These are phyloP conservation scores for Boulengeromyrus knoepffleri DNA, from an alignment of 2,113 vertebrate genomes.

Conservation along the genomic window DNA sequence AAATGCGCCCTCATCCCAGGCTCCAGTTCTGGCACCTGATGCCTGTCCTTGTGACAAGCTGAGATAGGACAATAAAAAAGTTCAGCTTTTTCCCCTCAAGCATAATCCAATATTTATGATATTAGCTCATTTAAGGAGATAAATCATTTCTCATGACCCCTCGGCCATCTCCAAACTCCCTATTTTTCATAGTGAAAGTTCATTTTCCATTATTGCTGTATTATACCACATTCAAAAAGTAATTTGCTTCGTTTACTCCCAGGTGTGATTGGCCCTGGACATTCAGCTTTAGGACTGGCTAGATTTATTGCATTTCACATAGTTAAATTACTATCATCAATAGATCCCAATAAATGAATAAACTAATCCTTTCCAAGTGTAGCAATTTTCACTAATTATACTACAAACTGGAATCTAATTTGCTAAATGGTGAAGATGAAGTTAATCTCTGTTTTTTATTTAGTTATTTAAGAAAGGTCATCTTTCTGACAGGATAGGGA, in stretches of 20 bases:
- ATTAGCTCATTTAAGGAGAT: slow-evolving; percentile 25
- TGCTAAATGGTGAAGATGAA: neutral
- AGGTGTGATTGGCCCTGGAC: slow-evolving; percentile 23
- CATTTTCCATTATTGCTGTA: slow-evolving; percentile 29
- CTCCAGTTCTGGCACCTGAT: neutral
- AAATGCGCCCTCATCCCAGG: neutral
- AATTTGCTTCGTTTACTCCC: slow-evolving; percentile 21
- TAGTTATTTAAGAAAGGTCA: neutral
- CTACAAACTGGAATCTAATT: slow-evolving; percentile 10
- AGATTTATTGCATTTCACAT: slow-evolving; percentile 18
- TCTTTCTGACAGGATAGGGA: neutral
- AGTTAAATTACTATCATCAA: slow-evolving; percentile 26
- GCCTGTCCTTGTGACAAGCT: slow-evolving; percentile 18
- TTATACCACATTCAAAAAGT: slow-evolving; percentile 29
- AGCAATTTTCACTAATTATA: slow-evolving; percentile 16
- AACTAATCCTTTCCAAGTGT: neutral
- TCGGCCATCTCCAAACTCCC: slow-evolving; percentile 21
- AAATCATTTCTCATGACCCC: slow-evolving; percentile 22
- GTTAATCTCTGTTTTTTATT: neutral
- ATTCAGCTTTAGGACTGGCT: slow-evolving; percentile 12
- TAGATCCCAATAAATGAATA: slow-evolving; percentile 11
- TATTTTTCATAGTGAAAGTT: slow-evolving; percentile 29
- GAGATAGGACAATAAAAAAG: slow-evolving; percentile 17
- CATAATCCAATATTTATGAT: slow-evolving; percentile 29
- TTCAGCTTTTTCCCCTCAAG: slow-evolving; percentile 8